Evolutionary conservation across 2,113 vertebrate genomes (phyloP).

Genomic region (Neolamprologus devosi): DNA sequence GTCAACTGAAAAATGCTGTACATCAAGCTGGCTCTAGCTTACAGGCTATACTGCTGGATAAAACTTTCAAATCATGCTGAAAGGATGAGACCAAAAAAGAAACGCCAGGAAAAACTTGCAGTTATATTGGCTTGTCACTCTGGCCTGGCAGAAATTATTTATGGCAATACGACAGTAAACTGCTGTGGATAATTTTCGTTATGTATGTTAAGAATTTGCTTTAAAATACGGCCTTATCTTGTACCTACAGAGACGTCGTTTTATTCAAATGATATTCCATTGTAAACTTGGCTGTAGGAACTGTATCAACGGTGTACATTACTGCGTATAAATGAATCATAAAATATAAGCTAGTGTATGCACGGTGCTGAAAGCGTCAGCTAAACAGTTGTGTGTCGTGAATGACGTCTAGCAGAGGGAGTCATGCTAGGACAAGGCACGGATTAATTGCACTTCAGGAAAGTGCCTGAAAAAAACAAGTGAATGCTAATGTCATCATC

Average conservation of each 20-base stretch:
- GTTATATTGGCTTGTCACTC: neutral
- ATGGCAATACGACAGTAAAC: neutral
- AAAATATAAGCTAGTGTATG: neutral
- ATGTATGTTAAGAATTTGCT: neutral
- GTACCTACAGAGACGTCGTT: neutral
- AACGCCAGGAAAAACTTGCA: neutral
- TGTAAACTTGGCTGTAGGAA: neutral
- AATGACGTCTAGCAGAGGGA: neutral
- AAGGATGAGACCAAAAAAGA: neutral
- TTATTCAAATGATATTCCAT: neutral
- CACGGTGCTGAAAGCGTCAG: neutral
- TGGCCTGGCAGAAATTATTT: neutral
- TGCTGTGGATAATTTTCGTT: neutral
- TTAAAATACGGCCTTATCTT: neutral
- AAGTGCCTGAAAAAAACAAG: neutral
- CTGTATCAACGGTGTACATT: neutral
- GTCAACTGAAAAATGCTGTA: neutral
- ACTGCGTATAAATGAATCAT: neutral
- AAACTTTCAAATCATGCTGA: neutral
- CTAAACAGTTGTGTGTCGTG: neutral
- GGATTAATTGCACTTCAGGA: neutral
- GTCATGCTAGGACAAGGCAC: neutral
- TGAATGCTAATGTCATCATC: neutral
- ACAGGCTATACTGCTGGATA: neutral
- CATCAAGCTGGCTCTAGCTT: neutral